Evolutionary conservation across 1,140 invertebrate species (phyloP).

Genomic region (Tetranychus urticae): DNA sequence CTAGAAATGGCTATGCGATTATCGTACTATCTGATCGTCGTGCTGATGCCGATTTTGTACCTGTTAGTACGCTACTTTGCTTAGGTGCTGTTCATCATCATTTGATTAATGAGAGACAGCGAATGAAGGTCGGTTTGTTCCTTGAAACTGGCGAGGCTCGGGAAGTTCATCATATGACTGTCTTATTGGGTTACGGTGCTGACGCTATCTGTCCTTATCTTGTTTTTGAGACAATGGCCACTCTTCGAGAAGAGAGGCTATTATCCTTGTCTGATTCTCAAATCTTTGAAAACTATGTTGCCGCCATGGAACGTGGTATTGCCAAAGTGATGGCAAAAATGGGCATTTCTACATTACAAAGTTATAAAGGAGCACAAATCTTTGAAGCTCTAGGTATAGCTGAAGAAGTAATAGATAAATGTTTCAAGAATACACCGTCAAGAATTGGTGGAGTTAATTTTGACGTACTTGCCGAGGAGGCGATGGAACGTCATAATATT

Average conservation of each 20-base stretch:
- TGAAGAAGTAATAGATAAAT: slow-evolving; percentile 75
- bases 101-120: slow-evolving; percentile 73
- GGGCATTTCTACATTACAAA: slow-evolving; percentile 95
- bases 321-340: slow-evolving; percentile 96
- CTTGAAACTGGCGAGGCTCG: slow-evolving; percentile 80
- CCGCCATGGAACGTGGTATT: slow-evolving; percentile 50
- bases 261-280: slow-evolving; percentile 58
- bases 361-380: slow-evolving; percentile 98
- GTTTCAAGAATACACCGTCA: slow-evolving; percentile 83
- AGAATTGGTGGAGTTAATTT: slow-evolving; percentile 81
- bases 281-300: slow-evolving; percentile 50
- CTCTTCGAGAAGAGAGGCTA: slow-evolving; percentile 53
- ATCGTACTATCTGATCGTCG: slow-evolving; percentile 66
- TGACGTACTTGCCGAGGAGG: slow-evolving; percentile 65
- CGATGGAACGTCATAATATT: slow-evolving; percentile 51
- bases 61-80: slow-evolving; percentile 46
- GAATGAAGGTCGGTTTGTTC: slow-evolving; percentile 85
- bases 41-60: slow-evolving; percentile 32
- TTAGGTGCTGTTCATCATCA: slow-evolving; percentile 84
- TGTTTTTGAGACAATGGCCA: slow-evolving; percentile 69
- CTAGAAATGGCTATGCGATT: slow-evolving; percentile 51
- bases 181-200: slow-evolving; percentile 83
- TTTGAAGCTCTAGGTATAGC: slow-evolving; percentile 92
- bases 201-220: slow-evolving; percentile 93
- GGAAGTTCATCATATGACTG: slow-evolving; percentile 90